Evolutionary conservation across 2,797 vertebrate genomes (phyloP).

Genomic region (Pogonophryne albipinna): DNA sequence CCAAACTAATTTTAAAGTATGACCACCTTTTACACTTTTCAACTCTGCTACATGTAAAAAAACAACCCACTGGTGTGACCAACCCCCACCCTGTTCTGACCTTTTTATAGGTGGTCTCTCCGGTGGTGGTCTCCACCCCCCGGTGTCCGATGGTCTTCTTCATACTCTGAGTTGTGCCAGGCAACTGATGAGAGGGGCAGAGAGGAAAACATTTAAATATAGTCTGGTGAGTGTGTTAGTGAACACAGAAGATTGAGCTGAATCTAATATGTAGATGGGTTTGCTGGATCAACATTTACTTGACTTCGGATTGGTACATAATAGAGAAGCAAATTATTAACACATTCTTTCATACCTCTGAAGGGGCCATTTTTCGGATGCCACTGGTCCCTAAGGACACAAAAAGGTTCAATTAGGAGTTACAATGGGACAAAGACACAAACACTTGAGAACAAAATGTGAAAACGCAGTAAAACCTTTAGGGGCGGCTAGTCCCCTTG

Average conservation of each 20-base stretch:
- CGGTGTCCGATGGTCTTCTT: constrained; percentile 95
- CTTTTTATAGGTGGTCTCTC: constrained; percentile 99
- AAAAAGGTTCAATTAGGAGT: constrained; percentile 29
- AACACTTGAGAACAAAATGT: background rate
- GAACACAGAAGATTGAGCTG: too few relatives aligned
- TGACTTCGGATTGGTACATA: constrained; percentile 8
- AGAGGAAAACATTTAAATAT: background rate
- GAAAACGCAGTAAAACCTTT: background rate
- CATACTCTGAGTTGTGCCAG: constrained; percentile 89
- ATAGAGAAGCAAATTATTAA: background rate
- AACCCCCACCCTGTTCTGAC: constrained; percentile 70
- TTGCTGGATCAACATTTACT: constrained; percentile 39
- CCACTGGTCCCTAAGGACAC: constrained; percentile 80
- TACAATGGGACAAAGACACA: background rate
- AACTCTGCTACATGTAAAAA: constrained; percentile 14
- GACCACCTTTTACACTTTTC: constrained; percentile 29
- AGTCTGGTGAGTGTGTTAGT: too few relatives aligned
- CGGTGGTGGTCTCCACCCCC: constrained; percentile 93
- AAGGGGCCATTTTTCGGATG: constrained; percentile 83
- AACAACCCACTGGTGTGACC: constrained; percentile 9
- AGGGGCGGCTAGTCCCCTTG: background rate
- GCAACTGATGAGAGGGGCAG: constrained; percentile 78
- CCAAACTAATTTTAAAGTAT: constrained; percentile 47
- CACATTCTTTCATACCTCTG: constrained; percentile 79
- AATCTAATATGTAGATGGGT: background rate